These are phyloP conservation scores for Darevskia nairensis DNA, from an alignment of 2,797 vertebrate species.

Conservation along the genomic window DNA sequence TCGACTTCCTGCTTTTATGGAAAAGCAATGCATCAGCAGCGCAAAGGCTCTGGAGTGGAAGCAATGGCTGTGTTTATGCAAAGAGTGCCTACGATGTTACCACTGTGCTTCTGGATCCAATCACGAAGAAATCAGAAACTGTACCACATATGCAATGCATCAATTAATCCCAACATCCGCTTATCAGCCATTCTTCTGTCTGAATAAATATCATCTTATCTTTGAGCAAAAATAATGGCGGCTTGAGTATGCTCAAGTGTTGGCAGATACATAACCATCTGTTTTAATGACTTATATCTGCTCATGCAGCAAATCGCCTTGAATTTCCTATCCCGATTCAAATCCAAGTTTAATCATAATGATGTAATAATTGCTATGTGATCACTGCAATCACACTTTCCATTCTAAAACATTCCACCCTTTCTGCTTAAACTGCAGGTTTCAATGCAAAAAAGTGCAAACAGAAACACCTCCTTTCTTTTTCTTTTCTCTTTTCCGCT, in stretches of 20 bases:
- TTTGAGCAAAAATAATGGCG: not conserved
- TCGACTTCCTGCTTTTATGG: not conserved
- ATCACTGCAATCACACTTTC: not conserved
- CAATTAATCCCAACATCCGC: not conserved
- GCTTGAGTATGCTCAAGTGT: not conserved
- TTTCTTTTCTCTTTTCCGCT: slow-evolving; percentile 20
- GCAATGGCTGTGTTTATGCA: not conserved
- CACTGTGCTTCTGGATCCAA: not conserved
- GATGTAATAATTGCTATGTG: slow-evolving; percentile 17
- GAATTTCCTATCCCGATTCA: not conserved
- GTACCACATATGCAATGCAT: not conserved
- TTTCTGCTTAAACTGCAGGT: not conserved
- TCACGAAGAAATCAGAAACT: not conserved
- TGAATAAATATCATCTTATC: slow-evolving; percentile 16
- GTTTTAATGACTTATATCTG: not conserved
- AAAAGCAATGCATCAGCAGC: not conserved
- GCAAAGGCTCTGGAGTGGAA: not conserved
- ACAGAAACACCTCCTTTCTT: not conserved
- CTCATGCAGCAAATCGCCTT: not conserved
- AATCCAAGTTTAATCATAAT: not conserved
- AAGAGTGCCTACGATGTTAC: not conserved
- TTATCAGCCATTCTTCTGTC: not conserved
- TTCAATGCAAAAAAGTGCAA: not conserved
- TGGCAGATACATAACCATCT: not conserved
- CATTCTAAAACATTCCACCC: not conserved